Evolutionary conservation across 92 coral and sea anemone species (phyloP).

Genomic region (Bergia puertoricense): DNA sequence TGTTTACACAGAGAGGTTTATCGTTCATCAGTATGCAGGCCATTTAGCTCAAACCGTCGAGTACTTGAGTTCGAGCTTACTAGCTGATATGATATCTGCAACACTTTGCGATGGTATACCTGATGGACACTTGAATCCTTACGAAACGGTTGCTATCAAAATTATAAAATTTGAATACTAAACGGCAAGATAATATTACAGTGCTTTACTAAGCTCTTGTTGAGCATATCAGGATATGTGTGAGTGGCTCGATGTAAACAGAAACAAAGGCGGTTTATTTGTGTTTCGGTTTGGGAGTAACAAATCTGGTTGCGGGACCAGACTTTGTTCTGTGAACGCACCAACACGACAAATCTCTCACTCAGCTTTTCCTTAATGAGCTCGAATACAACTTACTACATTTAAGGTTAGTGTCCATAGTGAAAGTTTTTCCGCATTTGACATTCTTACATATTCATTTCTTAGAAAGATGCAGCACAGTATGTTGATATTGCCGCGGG

Average conservation of each 20-base stretch:
- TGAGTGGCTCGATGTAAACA: constrained; percentile 8
- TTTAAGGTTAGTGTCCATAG: no score
- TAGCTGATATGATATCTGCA: background rate
- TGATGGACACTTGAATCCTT: background rate
- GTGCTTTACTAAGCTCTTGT: background rate
- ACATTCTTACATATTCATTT: no score
- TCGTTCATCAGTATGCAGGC: background rate
- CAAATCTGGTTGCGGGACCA: background rate
- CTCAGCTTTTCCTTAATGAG: no score
- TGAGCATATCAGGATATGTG: background rate
- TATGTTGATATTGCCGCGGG: background rate
- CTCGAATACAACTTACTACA: no score
- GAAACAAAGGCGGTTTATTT: background rate
- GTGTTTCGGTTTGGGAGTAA: background rate
- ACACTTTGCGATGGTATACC: background rate
- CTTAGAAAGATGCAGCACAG: background rate
- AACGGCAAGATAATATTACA: background rate
- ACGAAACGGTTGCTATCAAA: background rate
- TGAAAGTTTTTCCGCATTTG: no score
- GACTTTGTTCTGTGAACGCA: background rate
- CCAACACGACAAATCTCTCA: background rate
- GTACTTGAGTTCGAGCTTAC: background rate
- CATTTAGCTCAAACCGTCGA: background rate
- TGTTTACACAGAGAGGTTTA: background rate
- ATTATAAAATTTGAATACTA: background rate